Percentiles rank a stretch among this genome's conserved stretches.
These are phyloP conservation scores for Maniola jurtina DNA, from an alignment of 1,140 invertebrate genomes.

Conservation along the genomic window DNA sequence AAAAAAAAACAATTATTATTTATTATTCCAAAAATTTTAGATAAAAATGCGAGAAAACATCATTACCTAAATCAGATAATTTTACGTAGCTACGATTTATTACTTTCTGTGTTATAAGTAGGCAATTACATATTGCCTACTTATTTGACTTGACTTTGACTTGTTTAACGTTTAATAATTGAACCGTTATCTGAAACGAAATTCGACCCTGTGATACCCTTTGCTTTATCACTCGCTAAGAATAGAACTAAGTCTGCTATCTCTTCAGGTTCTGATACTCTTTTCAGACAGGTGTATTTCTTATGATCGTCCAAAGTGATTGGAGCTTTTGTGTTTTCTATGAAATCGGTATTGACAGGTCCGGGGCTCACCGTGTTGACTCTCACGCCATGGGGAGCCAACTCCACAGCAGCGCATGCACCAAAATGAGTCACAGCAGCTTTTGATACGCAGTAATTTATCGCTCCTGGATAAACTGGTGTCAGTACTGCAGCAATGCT, in stretches of 20 bases:
- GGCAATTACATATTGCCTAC: no score
- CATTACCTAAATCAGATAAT: no score
- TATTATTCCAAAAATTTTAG: no score
- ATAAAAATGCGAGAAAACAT: no score
- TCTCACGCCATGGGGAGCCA: neutral
- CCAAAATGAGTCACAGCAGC: slow-evolving; percentile 6
- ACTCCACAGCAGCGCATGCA: neutral
- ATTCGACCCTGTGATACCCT: slow-evolving; percentile 14
- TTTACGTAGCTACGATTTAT: no score
- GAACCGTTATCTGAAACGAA: slow-evolving; percentile 18
- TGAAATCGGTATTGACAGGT: neutral
- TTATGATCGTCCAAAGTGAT: neutral
- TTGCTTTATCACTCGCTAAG: slow-evolving; percentile 21
- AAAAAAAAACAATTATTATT: no score
- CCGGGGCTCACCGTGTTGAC: neutral
- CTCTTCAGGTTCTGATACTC: slow-evolving; percentile 18
- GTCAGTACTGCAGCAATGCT: neutral
- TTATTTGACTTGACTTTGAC: no score
- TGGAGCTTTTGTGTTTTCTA: neutral
- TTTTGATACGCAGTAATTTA: neutral
- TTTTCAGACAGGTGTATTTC: neutral
- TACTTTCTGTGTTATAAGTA: neutral
- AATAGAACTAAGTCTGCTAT: slow-evolving; percentile 20
- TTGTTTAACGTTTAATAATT: neutral
- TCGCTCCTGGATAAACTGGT: neutral